Percentiles rank a stretch among this genome's conserved stretches.
These are phyloP conservation scores for Lutra lutra DNA, from an alignment of 2,797 vertebrate species.

Conservation along the genomic window DNA sequence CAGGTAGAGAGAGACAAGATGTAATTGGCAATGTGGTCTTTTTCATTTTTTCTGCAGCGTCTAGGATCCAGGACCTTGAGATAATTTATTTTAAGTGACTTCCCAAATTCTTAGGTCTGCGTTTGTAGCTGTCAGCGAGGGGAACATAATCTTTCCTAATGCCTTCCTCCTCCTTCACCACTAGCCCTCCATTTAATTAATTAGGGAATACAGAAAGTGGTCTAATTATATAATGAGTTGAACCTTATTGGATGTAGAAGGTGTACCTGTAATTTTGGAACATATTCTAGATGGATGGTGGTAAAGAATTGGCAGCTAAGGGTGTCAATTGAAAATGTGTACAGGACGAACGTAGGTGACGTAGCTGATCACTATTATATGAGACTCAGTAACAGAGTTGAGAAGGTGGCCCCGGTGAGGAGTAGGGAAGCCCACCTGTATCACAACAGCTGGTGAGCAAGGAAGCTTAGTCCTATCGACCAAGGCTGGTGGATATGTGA, in stretches of 20 bases:
- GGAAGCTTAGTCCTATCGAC: background rate
- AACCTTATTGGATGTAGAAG: background rate
- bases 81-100: background rate
- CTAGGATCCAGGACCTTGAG: constrained; percentile 34
- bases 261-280: background rate
- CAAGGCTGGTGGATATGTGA: background rate
- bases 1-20: background rate
- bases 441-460: background rate
- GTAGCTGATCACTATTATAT: background rate
- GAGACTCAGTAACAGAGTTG: background rate
- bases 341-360: background rate
- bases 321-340: background rate
- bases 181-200: background rate
- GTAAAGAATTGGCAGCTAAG: background rate
- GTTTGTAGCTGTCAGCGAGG: background rate
- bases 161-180: background rate
- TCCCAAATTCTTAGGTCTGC: background rate
- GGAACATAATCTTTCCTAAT: background rate
- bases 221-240: background rate
- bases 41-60: constrained; percentile 2
- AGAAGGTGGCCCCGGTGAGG: background rate
- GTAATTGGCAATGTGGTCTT: background rate
- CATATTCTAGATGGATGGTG: background rate
- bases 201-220: background rate
- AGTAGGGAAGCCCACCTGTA: background rate